These are phyloP conservation scores for Smittia sp. DNA, from an alignment of 2,888 invertebrate species.

Conservation along the genomic window DNA sequence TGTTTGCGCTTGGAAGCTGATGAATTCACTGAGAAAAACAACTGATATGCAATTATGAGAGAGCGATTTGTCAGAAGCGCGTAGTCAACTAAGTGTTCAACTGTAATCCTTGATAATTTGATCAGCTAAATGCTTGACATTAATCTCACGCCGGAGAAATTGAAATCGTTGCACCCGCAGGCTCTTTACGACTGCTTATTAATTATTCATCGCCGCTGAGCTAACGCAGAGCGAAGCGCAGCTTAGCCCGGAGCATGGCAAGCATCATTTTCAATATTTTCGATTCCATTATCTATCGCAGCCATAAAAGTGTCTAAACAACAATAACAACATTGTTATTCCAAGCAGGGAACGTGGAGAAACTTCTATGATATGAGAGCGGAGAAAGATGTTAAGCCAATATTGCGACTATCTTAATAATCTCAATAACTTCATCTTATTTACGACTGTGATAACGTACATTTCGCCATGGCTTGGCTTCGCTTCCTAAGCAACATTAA, in stretches of 20 bases:
- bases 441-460: constrained; percentile 1
- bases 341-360: neutral
- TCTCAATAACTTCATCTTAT: constrained; percentile 29
- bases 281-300: constrained; percentile 3
- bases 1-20: neutral
- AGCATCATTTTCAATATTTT: constrained; percentile 4
- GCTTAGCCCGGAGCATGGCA: no score
- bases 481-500: neutral
- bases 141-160: no score
- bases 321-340: constrained; percentile 24
- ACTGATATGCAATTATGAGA: no score
- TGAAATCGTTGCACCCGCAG: neutral
- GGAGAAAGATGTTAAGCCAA: neutral
- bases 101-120: no score
- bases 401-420: constrained; percentile 19
- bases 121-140: no score
- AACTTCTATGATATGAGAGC: constrained; percentile 4
- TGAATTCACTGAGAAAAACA: neutral
- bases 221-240: neutral
- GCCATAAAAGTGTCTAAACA: constrained; percentile 12
- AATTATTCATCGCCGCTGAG: neutral
- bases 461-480: neutral
- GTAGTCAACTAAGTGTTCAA: no score
- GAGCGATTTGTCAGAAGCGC: no score
- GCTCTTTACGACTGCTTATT: neutral